phyloP scores from a whole-genome alignment of 2,888 invertebrate species.

The Venusia cambrica region DNA sequence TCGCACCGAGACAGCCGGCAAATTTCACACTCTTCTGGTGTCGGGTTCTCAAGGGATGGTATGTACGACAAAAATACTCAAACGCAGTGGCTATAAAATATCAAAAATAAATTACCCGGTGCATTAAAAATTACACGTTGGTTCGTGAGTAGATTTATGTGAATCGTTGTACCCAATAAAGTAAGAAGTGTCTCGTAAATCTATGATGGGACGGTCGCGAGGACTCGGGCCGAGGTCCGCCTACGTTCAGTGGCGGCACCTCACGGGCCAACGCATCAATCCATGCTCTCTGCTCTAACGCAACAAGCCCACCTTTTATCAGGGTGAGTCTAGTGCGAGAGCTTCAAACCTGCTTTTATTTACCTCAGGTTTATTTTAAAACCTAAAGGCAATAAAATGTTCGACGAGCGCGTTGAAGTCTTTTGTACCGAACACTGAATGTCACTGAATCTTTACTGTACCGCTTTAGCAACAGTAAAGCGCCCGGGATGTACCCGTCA shows the following conservation, averaged over 20 bases:
- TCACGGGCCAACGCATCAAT: constrained; percentile 40
- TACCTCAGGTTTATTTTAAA: too few relatives aligned
- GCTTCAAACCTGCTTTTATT: too few relatives aligned
- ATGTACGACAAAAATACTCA: constrained; percentile 8
- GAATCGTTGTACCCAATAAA: constrained; percentile 73
- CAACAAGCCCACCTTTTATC: constrained; percentile 11
- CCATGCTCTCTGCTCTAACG: constrained; percentile 9
- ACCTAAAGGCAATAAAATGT: neutral
- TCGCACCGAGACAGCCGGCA: constrained; percentile 48
- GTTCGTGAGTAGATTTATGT: constrained; percentile 67
- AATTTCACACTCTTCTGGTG: constrained; percentile 40
- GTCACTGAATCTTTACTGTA: too few relatives aligned
- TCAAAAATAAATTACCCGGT: constrained; percentile 41
- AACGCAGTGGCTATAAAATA: constrained; percentile 31
- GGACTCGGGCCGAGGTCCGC: too few relatives aligned
- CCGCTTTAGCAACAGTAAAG: too few relatives aligned
- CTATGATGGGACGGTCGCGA: constrained; percentile 57
- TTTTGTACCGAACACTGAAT: constrained; percentile 8
- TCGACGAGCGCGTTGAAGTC: constrained; percentile 14
- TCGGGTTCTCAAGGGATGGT: constrained; percentile 12
- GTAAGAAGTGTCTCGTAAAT: constrained; percentile 74
- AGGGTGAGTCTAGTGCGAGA: neutral
- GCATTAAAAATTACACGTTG: constrained; percentile 55
- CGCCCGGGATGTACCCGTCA: too few relatives aligned
- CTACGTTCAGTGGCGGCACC: constrained; percentile 68